phyloP scores from a whole-genome alignment of 1,140 invertebrate genomes.

The Solenopsis invicta region DNA sequence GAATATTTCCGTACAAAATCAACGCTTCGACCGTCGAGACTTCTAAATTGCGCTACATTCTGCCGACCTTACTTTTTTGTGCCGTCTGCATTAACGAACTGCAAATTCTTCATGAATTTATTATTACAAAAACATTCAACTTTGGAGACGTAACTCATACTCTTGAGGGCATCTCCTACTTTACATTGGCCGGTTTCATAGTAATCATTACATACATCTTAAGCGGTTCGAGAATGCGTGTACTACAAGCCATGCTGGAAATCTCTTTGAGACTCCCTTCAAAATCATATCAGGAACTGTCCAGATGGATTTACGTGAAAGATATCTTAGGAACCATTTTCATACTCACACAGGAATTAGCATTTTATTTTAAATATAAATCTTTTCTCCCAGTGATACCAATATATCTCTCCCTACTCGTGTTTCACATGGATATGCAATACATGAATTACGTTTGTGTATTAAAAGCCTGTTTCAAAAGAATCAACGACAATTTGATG shows the following conservation, averaged over 20 bases:
- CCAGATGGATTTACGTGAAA: neutral
- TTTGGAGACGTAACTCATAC: neutral
- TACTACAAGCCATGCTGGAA: neutral
- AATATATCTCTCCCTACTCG: neutral
- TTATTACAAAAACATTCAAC: neutral
- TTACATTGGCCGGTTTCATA: neutral
- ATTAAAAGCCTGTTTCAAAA: neutral
- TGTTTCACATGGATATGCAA: neutral
- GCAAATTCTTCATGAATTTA: neutral
- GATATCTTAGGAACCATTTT: neutral
- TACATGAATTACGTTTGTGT: neutral
- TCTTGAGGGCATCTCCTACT: neutral
- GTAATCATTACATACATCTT: neutral
- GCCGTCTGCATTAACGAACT: neutral
- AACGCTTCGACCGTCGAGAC: constrained; percentile 2
- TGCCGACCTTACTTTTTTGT: neutral
- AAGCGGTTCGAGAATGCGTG: neutral
- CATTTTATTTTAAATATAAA: neutral
- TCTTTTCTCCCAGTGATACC: neutral
- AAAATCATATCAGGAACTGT: neutral
- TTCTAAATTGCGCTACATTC: neutral
- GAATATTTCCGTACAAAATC: constrained; percentile 72
- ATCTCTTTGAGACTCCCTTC: neutral
- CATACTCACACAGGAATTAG: neutral
- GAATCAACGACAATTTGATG: neutral